A percentile compares a stretch with the other conserved stretches of the same genome.
Conservation (phyloP, 1,140 invertebrate genomes). For the Drosophila malerkotliana region DNA sequence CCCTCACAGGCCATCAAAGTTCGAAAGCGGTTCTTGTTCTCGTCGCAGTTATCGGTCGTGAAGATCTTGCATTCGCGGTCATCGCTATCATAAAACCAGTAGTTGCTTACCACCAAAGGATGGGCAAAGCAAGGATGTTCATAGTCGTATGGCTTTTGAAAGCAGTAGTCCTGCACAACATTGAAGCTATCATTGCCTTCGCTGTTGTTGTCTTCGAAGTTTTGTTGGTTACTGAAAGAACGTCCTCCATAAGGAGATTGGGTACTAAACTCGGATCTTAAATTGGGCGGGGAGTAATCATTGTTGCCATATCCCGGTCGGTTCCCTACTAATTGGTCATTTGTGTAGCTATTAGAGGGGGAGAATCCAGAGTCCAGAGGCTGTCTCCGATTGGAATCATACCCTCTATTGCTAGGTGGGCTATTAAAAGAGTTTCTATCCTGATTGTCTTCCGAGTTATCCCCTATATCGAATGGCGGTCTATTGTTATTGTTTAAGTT, state of each 20-base stretch:
- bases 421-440: slow-evolving; percentile 1
- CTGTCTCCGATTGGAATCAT: slow-evolving; percentile 18
- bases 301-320: slow-evolving; percentile 17
- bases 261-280: slow-evolving; percentile 27
- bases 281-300: slow-evolving; percentile 13
- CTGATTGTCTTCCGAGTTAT: slow-evolving; percentile 11
- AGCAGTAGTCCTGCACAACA: slow-evolving; percentile 71
- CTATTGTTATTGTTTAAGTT: slow-evolving; percentile 11
- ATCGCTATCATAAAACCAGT: slow-evolving; percentile 77
- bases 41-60: slow-evolving; percentile 75
- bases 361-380: slow-evolving; percentile 17
- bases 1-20: slow-evolving; percentile 67
- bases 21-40: slow-evolving; percentile 69
- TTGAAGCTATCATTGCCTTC: slow-evolving; percentile 42
- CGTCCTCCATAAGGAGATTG: slow-evolving; percentile 29
- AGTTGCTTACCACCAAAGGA: slow-evolving; percentile 60
- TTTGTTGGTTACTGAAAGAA: slow-evolving; percentile 14
- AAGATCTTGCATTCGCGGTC: slow-evolving; percentile 73
- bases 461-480: slow-evolving; percentile 1
- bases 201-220: background rate
- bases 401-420: slow-evolving; percentile 4
- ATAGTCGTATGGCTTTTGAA: slow-evolving; percentile 60
- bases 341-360: slow-evolving; percentile 29
- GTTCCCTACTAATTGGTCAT: slow-evolving; percentile 36
- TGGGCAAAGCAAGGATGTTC: slow-evolving; percentile 45